phyloP scores from a whole-genome alignment of 2,113 vertebrate genomes.

The Chelonoidis abingdonii region DNA sequence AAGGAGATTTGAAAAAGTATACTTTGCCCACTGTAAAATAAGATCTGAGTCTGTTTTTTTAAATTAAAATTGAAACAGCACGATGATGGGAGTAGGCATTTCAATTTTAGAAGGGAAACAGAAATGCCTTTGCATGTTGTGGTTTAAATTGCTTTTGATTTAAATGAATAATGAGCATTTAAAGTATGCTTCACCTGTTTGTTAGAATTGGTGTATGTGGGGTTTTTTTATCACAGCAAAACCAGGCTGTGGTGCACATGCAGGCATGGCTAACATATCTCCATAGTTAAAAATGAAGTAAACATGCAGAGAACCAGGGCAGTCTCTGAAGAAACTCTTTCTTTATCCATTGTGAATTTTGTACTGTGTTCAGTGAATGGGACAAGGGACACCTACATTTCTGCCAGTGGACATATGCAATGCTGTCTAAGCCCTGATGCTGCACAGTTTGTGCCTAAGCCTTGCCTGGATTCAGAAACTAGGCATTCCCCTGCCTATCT shows the following conservation, averaged over 20 bases:
- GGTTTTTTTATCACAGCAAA: background rate
- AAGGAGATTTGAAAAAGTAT: background rate
- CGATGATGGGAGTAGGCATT: background rate
- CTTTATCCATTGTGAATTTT: background rate
- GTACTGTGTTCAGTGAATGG: background rate
- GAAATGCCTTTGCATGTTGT: background rate
- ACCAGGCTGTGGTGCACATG: background rate
- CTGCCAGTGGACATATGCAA: background rate
- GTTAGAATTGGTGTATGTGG: background rate
- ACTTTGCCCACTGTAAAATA: background rate
- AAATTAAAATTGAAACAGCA: background rate
- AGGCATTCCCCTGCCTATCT: background rate
- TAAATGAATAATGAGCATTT: background rate
- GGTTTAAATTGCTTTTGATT: background rate
- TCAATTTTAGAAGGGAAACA: background rate
- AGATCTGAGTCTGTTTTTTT: accelerated
- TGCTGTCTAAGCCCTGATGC: background rate
- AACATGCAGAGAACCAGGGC: background rate
- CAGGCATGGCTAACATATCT: background rate
- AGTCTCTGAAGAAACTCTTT: background rate
- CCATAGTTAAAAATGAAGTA: background rate
- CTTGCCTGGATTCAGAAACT: background rate
- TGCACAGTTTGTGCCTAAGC: background rate
- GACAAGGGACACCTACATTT: background rate
- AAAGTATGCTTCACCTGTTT: background rate